These are phyloP conservation scores for Talpa occidentalis DNA, from an alignment of 2,113 vertebrate genomes.

Conservation along the genomic window DNA sequence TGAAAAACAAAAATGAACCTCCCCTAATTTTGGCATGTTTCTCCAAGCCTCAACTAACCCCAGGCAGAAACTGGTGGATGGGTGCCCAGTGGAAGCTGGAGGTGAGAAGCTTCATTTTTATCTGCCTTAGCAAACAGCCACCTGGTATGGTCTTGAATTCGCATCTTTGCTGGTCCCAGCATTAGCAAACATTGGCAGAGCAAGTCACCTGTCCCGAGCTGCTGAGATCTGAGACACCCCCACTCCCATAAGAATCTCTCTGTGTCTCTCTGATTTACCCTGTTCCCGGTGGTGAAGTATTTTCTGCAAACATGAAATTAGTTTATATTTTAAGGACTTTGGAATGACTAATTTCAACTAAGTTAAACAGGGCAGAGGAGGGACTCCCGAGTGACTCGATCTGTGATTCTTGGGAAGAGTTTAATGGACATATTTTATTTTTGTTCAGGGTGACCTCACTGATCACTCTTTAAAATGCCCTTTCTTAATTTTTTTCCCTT, in stretches of 20 bases:
- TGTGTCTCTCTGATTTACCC: constrained; percentile 28
- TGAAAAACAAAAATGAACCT: constrained; percentile 67
- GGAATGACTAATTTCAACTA: constrained; percentile 70
- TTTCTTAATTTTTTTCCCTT: not conserved
- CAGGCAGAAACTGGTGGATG: constrained; percentile 47
- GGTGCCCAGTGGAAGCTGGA: constrained; percentile 44
- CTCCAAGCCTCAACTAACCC: constrained; percentile 69
- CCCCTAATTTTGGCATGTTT: constrained; percentile 42
- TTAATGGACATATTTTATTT: constrained; percentile 76
- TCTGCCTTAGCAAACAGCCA: constrained; percentile 46
- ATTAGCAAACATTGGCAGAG: not conserved
- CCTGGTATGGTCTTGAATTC: not conserved
- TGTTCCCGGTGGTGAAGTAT: constrained; percentile 36
- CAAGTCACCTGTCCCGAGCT: not conserved
- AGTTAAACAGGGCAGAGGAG: constrained; percentile 69
- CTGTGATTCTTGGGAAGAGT: constrained; percentile 59
- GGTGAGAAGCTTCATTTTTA: constrained; percentile 25
- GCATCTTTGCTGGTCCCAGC: not conserved
- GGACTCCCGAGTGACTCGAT: constrained; percentile 24
- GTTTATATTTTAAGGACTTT: constrained; percentile 74
- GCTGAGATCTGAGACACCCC: not conserved
- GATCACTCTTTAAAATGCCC: constrained; percentile 28
- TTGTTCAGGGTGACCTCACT: constrained; percentile 70
- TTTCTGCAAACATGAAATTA: constrained; percentile 74
- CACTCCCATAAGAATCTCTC: constrained; percentile 22